Conservation (phyloP, 1,140 invertebrate genomes). For the Diprion similis region DNA sequence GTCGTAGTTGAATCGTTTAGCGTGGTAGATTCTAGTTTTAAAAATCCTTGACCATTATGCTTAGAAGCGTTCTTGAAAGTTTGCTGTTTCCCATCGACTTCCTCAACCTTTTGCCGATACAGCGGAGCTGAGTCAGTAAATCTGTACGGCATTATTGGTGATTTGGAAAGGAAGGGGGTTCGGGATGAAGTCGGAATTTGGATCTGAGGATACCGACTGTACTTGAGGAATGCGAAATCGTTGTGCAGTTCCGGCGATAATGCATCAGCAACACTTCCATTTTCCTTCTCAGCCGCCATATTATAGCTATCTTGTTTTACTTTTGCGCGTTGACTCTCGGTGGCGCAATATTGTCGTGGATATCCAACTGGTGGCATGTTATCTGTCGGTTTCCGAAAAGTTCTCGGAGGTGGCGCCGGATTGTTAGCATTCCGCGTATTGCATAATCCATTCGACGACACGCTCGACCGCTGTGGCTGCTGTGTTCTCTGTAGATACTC, state of each 20-base stretch:
- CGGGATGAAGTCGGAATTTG: background rate
- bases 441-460: slow-evolving; percentile 42
- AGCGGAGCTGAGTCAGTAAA: background rate
- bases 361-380: background rate
- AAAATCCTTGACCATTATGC: no score
- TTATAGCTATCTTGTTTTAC: background rate
- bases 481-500: slow-evolving; percentile 7
- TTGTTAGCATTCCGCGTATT: slow-evolving; percentile 43
- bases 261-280: background rate
- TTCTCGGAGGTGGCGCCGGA: slow-evolving; percentile 24
- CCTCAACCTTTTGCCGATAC: background rate
- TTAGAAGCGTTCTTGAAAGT: background rate
- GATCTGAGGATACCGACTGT: background rate
- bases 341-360: background rate
- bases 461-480: slow-evolving; percentile 9
- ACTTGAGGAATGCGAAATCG: background rate
- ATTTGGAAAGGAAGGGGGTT: background rate
- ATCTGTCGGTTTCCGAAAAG: background rate
- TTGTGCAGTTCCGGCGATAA: no score
- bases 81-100: background rate
- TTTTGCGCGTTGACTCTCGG: background rate
- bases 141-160: background rate
- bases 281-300: background rate
- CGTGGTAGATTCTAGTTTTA: no score
- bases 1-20: no score